Evolutionary conservation across 2,797 vertebrate genomes (phyloP).

Genomic region (Melanogrammus aeglefinus): DNA sequence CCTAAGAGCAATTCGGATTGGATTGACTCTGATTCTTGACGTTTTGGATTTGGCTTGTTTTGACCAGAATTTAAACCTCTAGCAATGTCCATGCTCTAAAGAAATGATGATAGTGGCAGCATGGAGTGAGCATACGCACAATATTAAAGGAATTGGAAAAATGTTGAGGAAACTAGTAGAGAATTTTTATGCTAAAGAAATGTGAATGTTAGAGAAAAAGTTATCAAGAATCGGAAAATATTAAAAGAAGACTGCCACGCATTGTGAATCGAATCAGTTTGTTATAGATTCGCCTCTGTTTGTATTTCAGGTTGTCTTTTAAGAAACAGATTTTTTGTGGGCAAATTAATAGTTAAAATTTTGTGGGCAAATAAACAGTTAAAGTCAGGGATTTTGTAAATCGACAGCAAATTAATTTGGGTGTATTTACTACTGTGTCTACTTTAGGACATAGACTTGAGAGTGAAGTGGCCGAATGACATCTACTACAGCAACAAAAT

Average conservation of each 20-base stretch:
- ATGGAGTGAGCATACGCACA: not conserved
- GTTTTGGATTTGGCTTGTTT: too few relatives aligned
- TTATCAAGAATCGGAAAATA: not conserved
- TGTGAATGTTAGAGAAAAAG: not conserved
- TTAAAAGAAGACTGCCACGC: not conserved
- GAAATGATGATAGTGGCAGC: too few relatives aligned
- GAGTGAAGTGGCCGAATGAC: constrained; percentile 97
- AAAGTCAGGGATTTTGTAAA: not conserved
- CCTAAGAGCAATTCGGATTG: too few relatives aligned
- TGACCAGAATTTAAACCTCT: too few relatives aligned
- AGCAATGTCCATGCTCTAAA: too few relatives aligned
- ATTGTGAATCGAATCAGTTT: not conserved
- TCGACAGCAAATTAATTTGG: not conserved
- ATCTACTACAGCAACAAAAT: constrained; percentile 88
- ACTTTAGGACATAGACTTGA: constrained; percentile 83
- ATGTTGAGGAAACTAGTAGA: not conserved
- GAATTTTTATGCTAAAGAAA: not conserved
- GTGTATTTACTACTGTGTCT: not conserved
- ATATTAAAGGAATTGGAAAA: not conserved
- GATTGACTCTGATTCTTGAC: too few relatives aligned
- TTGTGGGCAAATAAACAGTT: not conserved
- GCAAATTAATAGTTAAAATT: not conserved
- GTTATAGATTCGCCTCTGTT: not conserved
- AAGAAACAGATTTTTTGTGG: not conserved
- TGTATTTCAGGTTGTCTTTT: not conserved